Conservation (phyloP, 2,113 vertebrate genomes). For the Speoplatyrhinus poulsoni region DNA sequence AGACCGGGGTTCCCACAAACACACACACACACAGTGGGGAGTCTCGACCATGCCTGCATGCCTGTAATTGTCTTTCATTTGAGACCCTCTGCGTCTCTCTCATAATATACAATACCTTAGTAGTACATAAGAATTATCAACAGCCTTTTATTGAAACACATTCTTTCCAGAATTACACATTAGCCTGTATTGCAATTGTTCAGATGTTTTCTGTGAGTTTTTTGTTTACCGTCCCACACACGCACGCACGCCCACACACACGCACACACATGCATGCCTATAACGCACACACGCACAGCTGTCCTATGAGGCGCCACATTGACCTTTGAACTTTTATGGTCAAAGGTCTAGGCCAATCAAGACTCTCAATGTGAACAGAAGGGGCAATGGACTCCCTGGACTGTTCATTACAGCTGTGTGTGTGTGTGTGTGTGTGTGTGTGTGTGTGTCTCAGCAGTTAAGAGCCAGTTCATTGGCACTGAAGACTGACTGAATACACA, state of each 20-base stretch:
- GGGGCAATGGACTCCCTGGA: conserved; percentile 67
- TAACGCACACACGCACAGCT: conserved; percentile 1
- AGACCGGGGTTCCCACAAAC: conserved; percentile 54
- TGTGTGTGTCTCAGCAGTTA: conserved; percentile 63
- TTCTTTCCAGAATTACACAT: too few species aligned
- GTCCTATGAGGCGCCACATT: conserved; percentile 15
- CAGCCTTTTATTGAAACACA: too few species aligned
- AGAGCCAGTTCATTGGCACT: conserved; percentile 63
- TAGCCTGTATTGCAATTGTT: too few species aligned
- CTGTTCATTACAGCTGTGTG: conserved; percentile 66
- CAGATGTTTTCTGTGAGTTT: not conserved
- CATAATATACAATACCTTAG: too few species aligned
- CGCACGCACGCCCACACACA: not conserved
- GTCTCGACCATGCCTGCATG: too few species aligned
- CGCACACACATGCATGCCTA: not conserved
- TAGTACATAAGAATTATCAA: too few species aligned
- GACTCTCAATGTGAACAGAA: conserved; percentile 65
- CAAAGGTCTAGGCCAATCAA: conserved; percentile 67
- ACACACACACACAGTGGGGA: conserved; percentile 1
- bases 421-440: conserved; percentile 27
- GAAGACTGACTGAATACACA: conserved; percentile 66
- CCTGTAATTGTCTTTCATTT: too few species aligned
- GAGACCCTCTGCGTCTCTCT: too few species aligned
- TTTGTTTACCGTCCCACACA: not conserved
- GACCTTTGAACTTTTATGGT: conserved; percentile 57